Conservation (phyloP, 2,113 vertebrate genomes). For the Felis catus region F.catus_Fca126_mat1.0 CM031419.1:116270501-116271000, state of each 20-base stretch:
- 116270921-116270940: not conserved
- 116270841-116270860: not conserved
- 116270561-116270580: too few species aligned
- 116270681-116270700: not conserved
- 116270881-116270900: not conserved
- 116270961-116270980: not conserved
- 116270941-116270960: not conserved
- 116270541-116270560: too few species aligned
- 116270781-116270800: not conserved
- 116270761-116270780: too few species aligned
- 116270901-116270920: too few species aligned
- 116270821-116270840: not conserved
- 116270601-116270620: too few species aligned
- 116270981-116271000: not conserved
- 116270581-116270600: too few species aligned
- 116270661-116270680: not conserved
- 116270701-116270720: slow-evolving; percentile 36
- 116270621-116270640: too few species aligned
- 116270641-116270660: slow-evolving; percentile 44
- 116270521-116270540: too few species aligned
- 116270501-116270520: too few species aligned
- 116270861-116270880: not conserved
- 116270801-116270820: not conserved
- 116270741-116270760: too few species aligned
- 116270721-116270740: not conserved